A percentile compares a stretch with the other conserved stretches of the same genome.
phyloP scores from a whole-genome alignment of 2,888 invertebrate species.

The Callyntrura sp. region DNA sequence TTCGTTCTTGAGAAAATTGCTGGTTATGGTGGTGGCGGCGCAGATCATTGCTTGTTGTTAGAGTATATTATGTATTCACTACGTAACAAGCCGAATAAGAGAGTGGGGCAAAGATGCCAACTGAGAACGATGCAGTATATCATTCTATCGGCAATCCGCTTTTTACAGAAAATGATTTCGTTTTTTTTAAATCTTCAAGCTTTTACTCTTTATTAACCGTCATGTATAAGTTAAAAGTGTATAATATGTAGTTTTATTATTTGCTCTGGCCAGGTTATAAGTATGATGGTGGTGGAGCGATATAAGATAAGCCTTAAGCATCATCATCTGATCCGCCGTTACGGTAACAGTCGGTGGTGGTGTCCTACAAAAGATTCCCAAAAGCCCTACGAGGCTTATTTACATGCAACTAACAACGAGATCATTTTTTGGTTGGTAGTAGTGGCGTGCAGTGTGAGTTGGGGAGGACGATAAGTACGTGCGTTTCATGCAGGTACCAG shows the following conservation, averaged over 20 bases:
- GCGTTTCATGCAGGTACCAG: constrained; percentile 70
- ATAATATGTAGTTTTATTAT: background rate
- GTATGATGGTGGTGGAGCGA: background rate
- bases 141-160: constrained; percentile 54
- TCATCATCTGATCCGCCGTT: background rate
- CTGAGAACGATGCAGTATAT: constrained; percentile 66
- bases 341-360: constrained; percentile 32
- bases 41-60: too few relatives aligned
- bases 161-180: constrained; percentile 15
- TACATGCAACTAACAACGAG: constrained; percentile 26
- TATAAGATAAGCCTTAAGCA: background rate
- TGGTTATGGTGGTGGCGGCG: constrained; percentile 44
- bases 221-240: background rate
- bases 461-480: constrained; percentile 32
- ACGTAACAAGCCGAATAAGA: constrained; percentile 6
- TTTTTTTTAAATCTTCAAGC: background rate
- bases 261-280: constrained; percentile 48
- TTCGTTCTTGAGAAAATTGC: background rate
- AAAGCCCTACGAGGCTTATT: constrained; percentile 5
- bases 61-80: constrained; percentile 23
- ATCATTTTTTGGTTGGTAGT: background rate
- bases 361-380: constrained; percentile 35
- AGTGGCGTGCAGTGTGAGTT: background rate
- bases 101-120: constrained; percentile 44
- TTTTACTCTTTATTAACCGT: background rate